Conservation (phyloP, 2,797 vertebrate genomes). For the Petrocephalus sullivani region DNA sequence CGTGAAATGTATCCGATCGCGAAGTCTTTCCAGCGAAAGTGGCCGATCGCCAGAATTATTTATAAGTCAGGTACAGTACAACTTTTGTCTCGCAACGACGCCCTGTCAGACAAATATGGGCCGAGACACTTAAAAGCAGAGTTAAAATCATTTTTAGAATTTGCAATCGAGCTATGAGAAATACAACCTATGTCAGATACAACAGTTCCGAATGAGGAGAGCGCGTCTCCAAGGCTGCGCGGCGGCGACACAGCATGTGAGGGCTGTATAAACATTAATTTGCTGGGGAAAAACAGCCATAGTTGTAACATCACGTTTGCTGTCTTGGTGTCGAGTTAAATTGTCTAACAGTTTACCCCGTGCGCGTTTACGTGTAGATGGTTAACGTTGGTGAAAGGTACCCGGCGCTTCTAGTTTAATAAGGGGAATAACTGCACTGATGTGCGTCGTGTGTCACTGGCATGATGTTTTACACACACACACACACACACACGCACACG, state of each 20-base stretch:
- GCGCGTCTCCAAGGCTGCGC: background rate
- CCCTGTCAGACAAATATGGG: background rate
- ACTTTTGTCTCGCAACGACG: slow-evolving; percentile 27
- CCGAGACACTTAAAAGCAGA: background rate
- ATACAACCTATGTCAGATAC: background rate
- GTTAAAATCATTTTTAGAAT: background rate
- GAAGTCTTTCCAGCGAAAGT: slow-evolving; percentile 64
- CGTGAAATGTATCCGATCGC: slow-evolving; percentile 68
- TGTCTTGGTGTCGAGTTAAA: background rate
- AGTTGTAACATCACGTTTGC: slow-evolving; percentile 2
- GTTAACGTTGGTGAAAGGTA: background rate
- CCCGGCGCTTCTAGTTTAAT: background rate
- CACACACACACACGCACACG: background rate
- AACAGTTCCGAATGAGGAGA: background rate
- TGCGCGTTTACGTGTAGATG: background rate
- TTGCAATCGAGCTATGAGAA: background rate
- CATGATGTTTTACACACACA: background rate
- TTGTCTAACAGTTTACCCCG: background rate
- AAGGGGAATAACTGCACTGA: background rate
- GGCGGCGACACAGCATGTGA: slow-evolving; percentile 12
- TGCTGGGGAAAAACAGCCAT: slow-evolving; percentile 23
- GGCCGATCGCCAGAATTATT: slow-evolving; percentile 75
- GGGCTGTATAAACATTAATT: slow-evolving; percentile 40
- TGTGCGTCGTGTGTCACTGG: background rate
- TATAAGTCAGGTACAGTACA: slow-evolving; percentile 62